Evolutionary conservation across 2,113 vertebrate genomes (phyloP), one percentile per base, ranked within the genome.

Genomic region (Potamarius usumacintae): DNA sequence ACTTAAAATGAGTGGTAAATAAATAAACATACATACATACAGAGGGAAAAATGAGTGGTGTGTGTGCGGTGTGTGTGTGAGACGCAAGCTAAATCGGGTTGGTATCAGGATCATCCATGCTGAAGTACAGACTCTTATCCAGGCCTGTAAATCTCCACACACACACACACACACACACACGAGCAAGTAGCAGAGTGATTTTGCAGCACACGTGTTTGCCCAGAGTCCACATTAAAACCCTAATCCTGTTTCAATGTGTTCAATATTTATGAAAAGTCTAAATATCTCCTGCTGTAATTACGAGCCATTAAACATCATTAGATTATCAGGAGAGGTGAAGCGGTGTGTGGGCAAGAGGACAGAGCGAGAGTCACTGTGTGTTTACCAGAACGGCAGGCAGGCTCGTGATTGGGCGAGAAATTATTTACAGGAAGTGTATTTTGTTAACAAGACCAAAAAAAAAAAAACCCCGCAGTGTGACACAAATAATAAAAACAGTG

Each of bases 91-190:
- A 79, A 67, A 65, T 25, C 76, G 57, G 62, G 48, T 63, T 65
- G 78, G 65, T 14, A 22, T 86, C 67, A 86, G 74, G 76, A 17
- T 50, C 62, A 67, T 80, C 52, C 60, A 79, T 4, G 50, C 50
- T 80, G 85, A 86, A 86, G 85, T 53, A 27, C 5, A 79, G 58
- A 62, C 76, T 48, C 60, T 80, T 30, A 60, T 50, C 57, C 48
- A 20, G 48, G 55, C 62, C 11, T 34, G n/a, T 30, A 52, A 62
- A 60, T 22, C 57, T 76, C n/a, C 9, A 11, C 53, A 62, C 53
- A 62, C 79, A 82, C 79, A 81, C 78, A n/a, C 9, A 11, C 53
- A 62, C 53, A 62, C 79, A 81, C 12, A 9, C 53, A 81, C 55
- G 53, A 58, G 10, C 20, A 74, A 4, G 25, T 50, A 11, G 63